Evolutionary conservation across 2,797 vertebrate genomes (phyloP).

Genomic region (Takifugu rubripes): DNA sequence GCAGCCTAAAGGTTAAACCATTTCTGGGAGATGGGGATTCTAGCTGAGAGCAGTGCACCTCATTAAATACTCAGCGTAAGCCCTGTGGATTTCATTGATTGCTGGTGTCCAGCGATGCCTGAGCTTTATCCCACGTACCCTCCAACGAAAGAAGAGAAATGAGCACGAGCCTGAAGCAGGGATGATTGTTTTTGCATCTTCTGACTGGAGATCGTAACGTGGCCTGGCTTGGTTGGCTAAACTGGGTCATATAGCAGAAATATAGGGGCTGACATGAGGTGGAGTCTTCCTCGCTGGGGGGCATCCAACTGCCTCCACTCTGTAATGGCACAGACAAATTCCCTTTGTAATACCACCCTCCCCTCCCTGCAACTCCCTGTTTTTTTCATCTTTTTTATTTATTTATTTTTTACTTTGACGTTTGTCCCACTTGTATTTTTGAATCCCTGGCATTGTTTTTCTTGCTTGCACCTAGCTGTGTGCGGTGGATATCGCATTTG

Average conservation of each 20-base stretch:
- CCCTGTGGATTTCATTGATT: conserved; percentile 70
- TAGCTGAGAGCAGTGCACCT: conserved; percentile 49
- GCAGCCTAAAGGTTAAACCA: conserved; percentile 44
- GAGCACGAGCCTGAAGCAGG: conserved; percentile 31
- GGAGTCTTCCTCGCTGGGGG: conserved; percentile 43
- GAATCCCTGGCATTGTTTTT: conserved; percentile 23
- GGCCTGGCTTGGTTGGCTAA: conserved; percentile 27
- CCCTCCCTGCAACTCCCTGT: conserved; percentile 2
- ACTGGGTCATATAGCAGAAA: conserved; percentile 52
- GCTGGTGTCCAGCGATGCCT: conserved; percentile 53
- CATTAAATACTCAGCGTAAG: conserved; percentile 68
- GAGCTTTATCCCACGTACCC: conserved; percentile 46
- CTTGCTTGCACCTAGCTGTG: conserved; percentile 19
- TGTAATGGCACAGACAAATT: conserved; percentile 20
- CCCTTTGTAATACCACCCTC: conserved; percentile 14
- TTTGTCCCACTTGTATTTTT: conserved; percentile 13
- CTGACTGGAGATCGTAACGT: conserved; percentile 41
- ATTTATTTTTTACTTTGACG: conserved; percentile 17
- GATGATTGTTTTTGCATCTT: conserved; percentile 41
- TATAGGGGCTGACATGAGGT: conserved; percentile 42
- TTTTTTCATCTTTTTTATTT: conserved; percentile 4
- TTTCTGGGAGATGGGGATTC: conserved; percentile 31
- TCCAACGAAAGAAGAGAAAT: conserved; percentile 24
- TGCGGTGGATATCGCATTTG: conserved; percentile 19
- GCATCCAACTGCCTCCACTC: conserved; percentile 32